phyloP scores from a whole-genome alignment of 2,113 vertebrate species.

The Lipophrys pholis region DNA sequence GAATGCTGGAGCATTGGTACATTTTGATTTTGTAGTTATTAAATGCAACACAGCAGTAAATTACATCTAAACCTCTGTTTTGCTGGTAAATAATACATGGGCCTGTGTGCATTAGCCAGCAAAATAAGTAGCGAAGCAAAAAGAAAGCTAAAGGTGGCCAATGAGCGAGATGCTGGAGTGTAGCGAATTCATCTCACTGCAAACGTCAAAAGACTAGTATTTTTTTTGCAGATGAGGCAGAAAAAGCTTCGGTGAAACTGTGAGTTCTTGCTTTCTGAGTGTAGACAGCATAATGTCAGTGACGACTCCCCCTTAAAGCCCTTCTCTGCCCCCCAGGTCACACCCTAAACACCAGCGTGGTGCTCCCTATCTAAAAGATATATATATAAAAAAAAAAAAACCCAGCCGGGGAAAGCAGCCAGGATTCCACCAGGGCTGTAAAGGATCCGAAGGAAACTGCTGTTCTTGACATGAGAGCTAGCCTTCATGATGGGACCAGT shows the following conservation, averaged over 20 bases:
- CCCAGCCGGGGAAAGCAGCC: constrained; percentile 39
- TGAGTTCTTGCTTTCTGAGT: constrained; percentile 31
- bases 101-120: constrained; percentile 51
- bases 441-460: constrained; percentile 29
- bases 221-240: constrained; percentile 65
- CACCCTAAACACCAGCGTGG: constrained; percentile 40
- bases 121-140: constrained; percentile 63
- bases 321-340: constrained; percentile 1
- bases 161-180: constrained; percentile 43
- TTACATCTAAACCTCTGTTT: constrained; percentile 76
- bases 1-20: constrained; percentile 76
- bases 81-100: constrained; percentile 78
- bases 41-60: constrained; percentile 81
- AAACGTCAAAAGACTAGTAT: constrained; percentile 68
- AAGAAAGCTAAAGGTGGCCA: constrained; percentile 54
- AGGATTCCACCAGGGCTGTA: constrained; percentile 17
- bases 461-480: constrained; percentile 45
- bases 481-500: constrained; percentile 36
- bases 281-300: constrained; percentile 57
- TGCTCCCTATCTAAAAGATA: constrained; percentile 31
- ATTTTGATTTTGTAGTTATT: constrained; percentile 84
- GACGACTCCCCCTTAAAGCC: constrained; percentile 45
- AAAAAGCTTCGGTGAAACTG: constrained; percentile 52
- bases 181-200: constrained; percentile 61
- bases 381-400: constrained; percentile 44